These are phyloP conservation scores for Sparus aurata DNA, from an alignment of 2,797 vertebrate genomes.

Conservation along the genomic window DNA sequence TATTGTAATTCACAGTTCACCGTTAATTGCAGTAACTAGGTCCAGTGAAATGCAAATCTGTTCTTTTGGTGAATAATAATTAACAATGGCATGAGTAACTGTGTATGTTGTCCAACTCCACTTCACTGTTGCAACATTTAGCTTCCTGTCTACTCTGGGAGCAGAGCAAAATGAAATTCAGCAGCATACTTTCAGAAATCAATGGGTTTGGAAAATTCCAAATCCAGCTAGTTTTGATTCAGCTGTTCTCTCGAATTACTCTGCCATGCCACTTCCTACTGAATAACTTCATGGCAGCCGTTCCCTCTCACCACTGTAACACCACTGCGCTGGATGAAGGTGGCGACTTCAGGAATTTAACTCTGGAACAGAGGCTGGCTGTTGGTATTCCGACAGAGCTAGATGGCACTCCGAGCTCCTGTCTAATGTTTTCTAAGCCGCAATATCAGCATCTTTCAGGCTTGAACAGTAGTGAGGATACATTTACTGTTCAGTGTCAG, in stretches of 20 bases:
- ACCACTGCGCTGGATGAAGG: conserved; percentile 76
- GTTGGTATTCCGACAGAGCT: conserved; percentile 83
- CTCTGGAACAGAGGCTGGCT: conserved; percentile 80
- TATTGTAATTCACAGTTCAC: too few species aligned
- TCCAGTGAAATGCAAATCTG: too few species aligned
- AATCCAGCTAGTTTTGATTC: conserved; percentile 81
- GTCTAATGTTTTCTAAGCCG: conserved; percentile 85
- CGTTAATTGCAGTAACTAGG: too few species aligned
- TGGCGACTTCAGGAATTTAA: conserved; percentile 84
- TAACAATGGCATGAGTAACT: conserved; percentile 54
- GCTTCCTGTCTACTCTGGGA: not conserved
- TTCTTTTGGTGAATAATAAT: conserved; percentile 44
- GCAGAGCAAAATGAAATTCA: conserved; percentile 88
- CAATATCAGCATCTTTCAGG: conserved; percentile 72
- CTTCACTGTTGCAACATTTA: not conserved
- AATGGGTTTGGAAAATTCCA: conserved; percentile 93
- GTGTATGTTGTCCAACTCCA: not conserved
- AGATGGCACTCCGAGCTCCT: conserved; percentile 87
- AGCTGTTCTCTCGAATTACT: conserved; percentile 86
- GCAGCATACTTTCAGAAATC: conserved; percentile 88
- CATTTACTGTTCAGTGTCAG: conserved; percentile 79
- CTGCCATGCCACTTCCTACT: conserved; percentile 92
- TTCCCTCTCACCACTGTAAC: conserved; percentile 89
- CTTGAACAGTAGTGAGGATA: conserved; percentile 56
- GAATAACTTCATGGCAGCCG: conserved; percentile 91